phyloP scores from a whole-genome alignment of 2,797 vertebrate species.

The Jordanella pulchra region DNA sequence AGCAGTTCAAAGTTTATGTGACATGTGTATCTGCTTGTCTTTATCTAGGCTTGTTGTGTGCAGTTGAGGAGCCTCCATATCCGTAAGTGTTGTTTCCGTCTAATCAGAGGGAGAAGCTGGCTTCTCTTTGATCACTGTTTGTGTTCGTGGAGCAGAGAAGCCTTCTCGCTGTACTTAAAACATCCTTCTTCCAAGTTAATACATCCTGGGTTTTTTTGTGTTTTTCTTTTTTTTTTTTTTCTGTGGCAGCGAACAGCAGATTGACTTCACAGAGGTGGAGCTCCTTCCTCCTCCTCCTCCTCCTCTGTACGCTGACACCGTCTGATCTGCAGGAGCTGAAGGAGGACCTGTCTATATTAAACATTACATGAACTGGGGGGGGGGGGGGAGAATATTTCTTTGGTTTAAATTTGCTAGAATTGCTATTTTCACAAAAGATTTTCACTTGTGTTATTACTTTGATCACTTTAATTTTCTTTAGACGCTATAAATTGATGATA shows the following conservation, averaged over 20 bases:
- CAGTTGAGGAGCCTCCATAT: conserved; percentile 71
- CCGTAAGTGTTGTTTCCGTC: conserved; percentile 64
- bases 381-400: no score
- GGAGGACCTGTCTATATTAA: background rate
- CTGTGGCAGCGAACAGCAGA: conserved; percentile 70
- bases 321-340: conserved; percentile 47
- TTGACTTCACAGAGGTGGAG: conserved; percentile 73
- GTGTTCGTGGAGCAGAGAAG: background rate
- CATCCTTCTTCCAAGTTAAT: background rate
- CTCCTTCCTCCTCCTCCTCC: conserved; percentile 80
- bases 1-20: conserved; percentile 29
- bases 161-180: background rate
- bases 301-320: conserved; percentile 73
- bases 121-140: conserved; percentile 26
- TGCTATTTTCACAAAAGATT: conserved; percentile 11
- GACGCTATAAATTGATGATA: conserved; percentile 3
- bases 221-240: conserved; percentile 22
- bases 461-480: background rate
- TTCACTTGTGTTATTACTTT: conserved; percentile 34
- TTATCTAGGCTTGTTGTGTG: conserved; percentile 63
- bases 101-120: background rate
- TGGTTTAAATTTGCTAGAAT: conserved; percentile 9
- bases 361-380: background rate
- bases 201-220: no score
- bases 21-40: conserved; percentile 41